A percentile compares a stretch with the other conserved stretches of the same genome.
Evolutionary conservation across 2,888 invertebrate genomes (phyloP).

Genomic region (Phrixothrix hirtus): DNA sequence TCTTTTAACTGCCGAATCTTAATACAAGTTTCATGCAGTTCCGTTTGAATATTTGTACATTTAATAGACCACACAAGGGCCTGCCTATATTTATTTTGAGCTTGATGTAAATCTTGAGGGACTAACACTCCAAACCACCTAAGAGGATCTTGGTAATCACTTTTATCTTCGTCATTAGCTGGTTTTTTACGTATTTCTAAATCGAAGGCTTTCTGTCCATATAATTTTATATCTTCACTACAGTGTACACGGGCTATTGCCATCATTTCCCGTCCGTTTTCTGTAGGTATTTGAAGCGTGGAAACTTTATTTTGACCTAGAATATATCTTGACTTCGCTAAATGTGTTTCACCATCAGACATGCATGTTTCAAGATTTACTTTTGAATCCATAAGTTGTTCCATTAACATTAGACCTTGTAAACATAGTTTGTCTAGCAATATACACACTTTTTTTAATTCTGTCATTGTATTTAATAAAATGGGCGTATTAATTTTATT

Average conservation of each 20-base stretch:
- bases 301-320: constrained; percentile 76
- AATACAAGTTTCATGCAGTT: constrained; percentile 56
- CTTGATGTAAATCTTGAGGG: constrained; percentile 75
- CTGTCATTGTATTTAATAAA: constrained; percentile 28
- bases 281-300: constrained; percentile 70
- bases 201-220: constrained; percentile 44
- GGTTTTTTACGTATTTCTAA: constrained; percentile 45
- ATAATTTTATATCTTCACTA: constrained; percentile 51
- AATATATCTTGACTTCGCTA: constrained; percentile 80
- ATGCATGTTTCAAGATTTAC: constrained; percentile 70
- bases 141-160: constrained; percentile 65
- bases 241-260: constrained; percentile 53
- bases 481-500: too few species aligned
- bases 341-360: constrained; percentile 70
- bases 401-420: constrained; percentile 71
- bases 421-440: constrained; percentile 72
- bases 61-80: constrained; percentile 69
- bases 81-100: constrained; percentile 74
- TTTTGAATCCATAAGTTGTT: constrained; percentile 71
- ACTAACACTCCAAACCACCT: constrained; percentile 88
- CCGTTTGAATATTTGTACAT: constrained; percentile 70
- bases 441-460: constrained; percentile 58
- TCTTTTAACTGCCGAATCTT: constrained; percentile 47
- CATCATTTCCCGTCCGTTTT: constrained; percentile 60
- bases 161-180: constrained; percentile 49